Conservation (phyloP, 1,140 invertebrate species). For the Paramacrobiotus metropolitanus region DNA sequence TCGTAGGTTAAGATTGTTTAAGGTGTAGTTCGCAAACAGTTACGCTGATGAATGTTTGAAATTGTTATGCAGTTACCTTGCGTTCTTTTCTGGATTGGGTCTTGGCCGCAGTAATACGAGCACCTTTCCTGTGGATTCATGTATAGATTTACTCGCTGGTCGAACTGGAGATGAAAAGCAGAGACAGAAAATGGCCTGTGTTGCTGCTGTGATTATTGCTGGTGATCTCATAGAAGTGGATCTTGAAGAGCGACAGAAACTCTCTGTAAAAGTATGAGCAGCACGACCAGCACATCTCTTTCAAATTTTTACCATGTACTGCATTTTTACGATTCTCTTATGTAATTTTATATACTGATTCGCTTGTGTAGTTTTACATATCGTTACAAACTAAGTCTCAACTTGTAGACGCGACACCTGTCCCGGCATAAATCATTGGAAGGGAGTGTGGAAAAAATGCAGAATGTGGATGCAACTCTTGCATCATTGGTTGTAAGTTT, state of each 20-base stretch:
- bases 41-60: too few relatives aligned
- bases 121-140: constrained; percentile 38
- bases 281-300: too few relatives aligned
- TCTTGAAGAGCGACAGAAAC: constrained; percentile 20
- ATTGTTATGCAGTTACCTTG: constrained; percentile 37
- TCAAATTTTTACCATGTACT: too few relatives aligned
- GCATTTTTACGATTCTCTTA: too few relatives aligned
- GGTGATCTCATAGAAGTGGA: constrained; percentile 32
- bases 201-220: constrained; percentile 50
- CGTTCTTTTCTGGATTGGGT: constrained; percentile 62
- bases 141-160: constrained; percentile 54
- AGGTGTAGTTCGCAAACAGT: too few relatives aligned
- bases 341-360: neutral
- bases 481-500: constrained; percentile 29
- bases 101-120: constrained; percentile 29
- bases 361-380: too few relatives aligned
- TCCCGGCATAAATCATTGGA: constrained; percentile 23
- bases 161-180: constrained; percentile 35
- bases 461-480: constrained; percentile 39
- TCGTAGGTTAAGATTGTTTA: too few relatives aligned
- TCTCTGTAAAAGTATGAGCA: constrained; percentile 17
- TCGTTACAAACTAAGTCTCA: too few relatives aligned
- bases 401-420: constrained; percentile 25
- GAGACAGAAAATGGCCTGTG: constrained; percentile 33
- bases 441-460: constrained; percentile 31